phyloP scores from a whole-genome alignment of 2,113 vertebrate species.

The Monopterus albus region DNA sequence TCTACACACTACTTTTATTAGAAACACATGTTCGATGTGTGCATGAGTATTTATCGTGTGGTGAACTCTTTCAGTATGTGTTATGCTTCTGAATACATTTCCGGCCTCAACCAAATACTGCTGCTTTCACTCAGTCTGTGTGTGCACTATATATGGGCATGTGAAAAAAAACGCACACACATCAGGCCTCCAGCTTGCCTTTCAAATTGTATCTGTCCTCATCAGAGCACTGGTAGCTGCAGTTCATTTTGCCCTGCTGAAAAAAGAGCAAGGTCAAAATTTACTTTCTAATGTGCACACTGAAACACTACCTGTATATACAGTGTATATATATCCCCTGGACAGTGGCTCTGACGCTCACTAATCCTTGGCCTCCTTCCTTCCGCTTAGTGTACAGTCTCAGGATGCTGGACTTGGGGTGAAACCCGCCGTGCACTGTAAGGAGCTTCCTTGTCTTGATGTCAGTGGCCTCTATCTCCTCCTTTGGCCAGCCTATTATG shows the following conservation, averaged over 20 bases:
- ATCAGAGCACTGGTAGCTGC: neutral
- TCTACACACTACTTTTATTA: conserved; percentile 69
- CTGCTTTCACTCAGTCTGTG: conserved; percentile 42
- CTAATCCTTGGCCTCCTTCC: no score
- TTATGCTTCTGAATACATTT: conserved; percentile 80
- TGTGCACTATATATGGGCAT: neutral
- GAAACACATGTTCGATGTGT: conserved; percentile 75
- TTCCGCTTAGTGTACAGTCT: no score
- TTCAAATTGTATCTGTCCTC: conserved; percentile 3
- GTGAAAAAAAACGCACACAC: neutral
- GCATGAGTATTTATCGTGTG: conserved; percentile 46
- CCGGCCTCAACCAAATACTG: conserved; percentile 47
- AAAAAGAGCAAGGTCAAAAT: conserved; percentile 1
- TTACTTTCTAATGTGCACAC: no score
- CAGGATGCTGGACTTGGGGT: no score
- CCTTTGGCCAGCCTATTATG: no score
- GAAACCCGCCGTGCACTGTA: no score
- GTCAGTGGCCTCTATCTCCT: no score
- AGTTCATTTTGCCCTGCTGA: neutral
- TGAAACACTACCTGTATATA: no score
- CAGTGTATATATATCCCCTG: no score
- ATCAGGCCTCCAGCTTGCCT: conserved; percentile 5
- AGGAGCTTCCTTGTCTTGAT: no score
- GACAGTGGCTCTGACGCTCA: no score
- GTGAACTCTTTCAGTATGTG: conserved; percentile 44